Evolutionary conservation across 2,797 vertebrate genomes (phyloP).

Genomic region (Rhinatrema bivittatum): DNA sequence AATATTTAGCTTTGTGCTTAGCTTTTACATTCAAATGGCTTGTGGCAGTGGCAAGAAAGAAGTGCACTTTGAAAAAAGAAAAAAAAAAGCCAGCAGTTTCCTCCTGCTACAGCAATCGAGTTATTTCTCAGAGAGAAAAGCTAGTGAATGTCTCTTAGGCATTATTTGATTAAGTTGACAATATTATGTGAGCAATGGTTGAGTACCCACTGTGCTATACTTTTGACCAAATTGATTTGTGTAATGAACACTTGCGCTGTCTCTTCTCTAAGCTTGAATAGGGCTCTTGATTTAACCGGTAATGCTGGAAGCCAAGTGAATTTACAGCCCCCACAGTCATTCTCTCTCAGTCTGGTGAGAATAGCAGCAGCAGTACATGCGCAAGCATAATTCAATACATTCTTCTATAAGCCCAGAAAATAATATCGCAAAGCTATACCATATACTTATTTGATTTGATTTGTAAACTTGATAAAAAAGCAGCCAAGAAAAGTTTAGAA

Average conservation of each 20-base stretch:
- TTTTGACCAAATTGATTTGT: conserved; percentile 74
- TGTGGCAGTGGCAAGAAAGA: conserved; percentile 23
- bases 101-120: conserved; percentile 47
- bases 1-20: conserved; percentile 1
- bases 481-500: conserved; percentile 63
- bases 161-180: conserved; percentile 72
- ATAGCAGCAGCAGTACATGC: conserved; percentile 43
- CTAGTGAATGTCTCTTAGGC: conserved; percentile 54
- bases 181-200: conserved; percentile 60
- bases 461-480: conserved; percentile 73
- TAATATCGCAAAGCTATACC: conserved; percentile 62
- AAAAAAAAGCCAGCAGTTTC: conserved; percentile 27
- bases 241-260: conserved; percentile 64
- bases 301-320: conserved; percentile 52
- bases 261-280: conserved; percentile 57
- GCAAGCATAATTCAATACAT: conserved; percentile 64
- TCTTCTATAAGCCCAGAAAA: conserved; percentile 58
- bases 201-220: conserved; percentile 60
- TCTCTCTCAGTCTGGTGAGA: conserved; percentile 56
- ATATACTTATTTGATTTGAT: conserved; percentile 76
- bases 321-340: conserved; percentile 54
- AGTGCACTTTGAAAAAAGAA: conserved; percentile 23
- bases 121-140: conserved; percentile 44
- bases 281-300: conserved; percentile 61
- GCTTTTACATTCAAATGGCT: conserved; percentile 2